Evolutionary conservation across 2,888 invertebrate species (phyloP).

Genomic region (Fragum fragum): DNA sequence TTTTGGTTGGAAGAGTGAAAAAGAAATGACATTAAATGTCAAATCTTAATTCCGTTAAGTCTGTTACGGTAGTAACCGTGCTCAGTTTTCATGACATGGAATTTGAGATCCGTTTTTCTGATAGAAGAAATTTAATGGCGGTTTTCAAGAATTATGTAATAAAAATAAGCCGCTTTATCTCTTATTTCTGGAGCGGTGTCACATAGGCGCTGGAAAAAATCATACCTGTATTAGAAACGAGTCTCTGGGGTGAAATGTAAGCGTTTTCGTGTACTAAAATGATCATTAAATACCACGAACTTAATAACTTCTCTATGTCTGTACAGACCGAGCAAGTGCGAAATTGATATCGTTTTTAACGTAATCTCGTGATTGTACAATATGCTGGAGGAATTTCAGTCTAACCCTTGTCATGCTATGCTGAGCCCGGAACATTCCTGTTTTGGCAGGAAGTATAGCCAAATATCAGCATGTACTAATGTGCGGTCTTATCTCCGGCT

Average conservation of each 20-base stretch:
- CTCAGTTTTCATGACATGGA: slow-evolving; percentile 5
- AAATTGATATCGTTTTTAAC: too few relatives aligned
- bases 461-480: too few relatives aligned
- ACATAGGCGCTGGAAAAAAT: not conserved
- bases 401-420: too few relatives aligned
- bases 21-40: not conserved
- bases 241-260: slow-evolving; percentile 3
- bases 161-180: not conserved
- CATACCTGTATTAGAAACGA: slow-evolving; percentile 2
- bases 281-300: not conserved
- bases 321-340: not conserved
- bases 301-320: not conserved
- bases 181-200: not conserved
- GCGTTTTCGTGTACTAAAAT: slow-evolving; percentile 12
- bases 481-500: too few relatives aligned
- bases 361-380: too few relatives aligned
- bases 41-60: not conserved
- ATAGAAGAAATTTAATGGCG: slow-evolving; percentile 1
- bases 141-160: slow-evolving; percentile 19
- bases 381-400: too few relatives aligned
- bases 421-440: too few relatives aligned
- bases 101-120: slow-evolving; percentile 1
- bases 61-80: not conserved
- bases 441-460: too few relatives aligned
- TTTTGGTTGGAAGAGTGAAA: too few relatives aligned